These are phyloP conservation scores for Meteorus cinctellus DNA, from an alignment of 2,888 invertebrate species.

Conservation along the genomic window DNA sequence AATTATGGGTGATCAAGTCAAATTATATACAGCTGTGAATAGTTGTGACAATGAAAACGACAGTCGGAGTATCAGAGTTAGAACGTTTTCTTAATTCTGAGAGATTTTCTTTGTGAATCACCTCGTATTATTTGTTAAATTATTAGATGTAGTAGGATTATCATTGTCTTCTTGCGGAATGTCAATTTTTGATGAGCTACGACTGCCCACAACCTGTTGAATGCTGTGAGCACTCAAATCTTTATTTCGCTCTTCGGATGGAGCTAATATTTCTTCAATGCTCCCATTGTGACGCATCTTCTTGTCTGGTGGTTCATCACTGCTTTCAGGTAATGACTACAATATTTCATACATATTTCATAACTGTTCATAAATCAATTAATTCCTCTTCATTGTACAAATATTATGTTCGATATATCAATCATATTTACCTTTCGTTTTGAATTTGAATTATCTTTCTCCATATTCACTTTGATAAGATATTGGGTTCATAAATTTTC, in stretches of 20 bases:
- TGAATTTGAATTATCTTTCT: conserved; percentile 35
- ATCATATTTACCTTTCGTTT: conserved; percentile 49
- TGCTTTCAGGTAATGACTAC: conserved; percentile 40
- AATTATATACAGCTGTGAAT: too few relatives aligned
- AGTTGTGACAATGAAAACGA: too few relatives aligned
- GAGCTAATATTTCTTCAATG: conserved; percentile 45
- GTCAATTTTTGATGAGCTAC: background rate
- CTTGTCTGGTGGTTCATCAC: conserved; percentile 49
- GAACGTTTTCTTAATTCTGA: too few relatives aligned
- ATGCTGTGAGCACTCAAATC: conserved; percentile 25
- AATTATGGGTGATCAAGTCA: background rate
- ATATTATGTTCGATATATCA: background rate
- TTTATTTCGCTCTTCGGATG: conserved; percentile 20
- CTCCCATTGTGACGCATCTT: conserved; percentile 44
- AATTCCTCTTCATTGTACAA: background rate
- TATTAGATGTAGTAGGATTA: background rate
- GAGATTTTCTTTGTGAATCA: background rate
- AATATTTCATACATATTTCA: background rate
- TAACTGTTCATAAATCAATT: conserved; percentile 5
- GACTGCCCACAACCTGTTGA: conserved; percentile 7
- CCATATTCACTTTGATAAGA: conserved; percentile 35
- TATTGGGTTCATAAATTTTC: conserved; percentile 5
- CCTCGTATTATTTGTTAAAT: background rate
- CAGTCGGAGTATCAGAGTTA: too few relatives aligned
- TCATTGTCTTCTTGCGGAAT: background rate